A percentile compares a stretch with the other conserved stretches of the same genome.
Conservation (phyloP, 2,797 vertebrate species). For the Typhlichthys subterraneus region DNA sequence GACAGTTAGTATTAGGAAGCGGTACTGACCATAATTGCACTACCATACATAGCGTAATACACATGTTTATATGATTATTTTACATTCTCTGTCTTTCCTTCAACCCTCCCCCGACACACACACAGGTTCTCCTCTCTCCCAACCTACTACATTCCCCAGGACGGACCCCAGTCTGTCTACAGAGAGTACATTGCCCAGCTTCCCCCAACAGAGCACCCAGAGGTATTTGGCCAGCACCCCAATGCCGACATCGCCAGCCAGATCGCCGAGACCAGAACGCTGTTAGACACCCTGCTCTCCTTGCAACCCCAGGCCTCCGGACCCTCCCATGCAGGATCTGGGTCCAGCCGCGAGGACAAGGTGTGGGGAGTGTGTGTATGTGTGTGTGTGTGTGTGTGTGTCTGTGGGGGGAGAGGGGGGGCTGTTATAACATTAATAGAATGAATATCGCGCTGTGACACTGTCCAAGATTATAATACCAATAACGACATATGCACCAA, state of each 20-base stretch:
- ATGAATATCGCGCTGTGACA: too few species aligned
- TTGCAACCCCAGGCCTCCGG: slow-evolving; percentile 85
- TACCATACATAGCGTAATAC: too few species aligned
- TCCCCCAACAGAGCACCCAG: slow-evolving; percentile 82
- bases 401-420: neutral
- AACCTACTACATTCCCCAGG: slow-evolving; percentile 82
- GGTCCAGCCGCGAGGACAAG: slow-evolving; percentile 82
- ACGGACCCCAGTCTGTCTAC: slow-evolving; percentile 79
- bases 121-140: slow-evolving; percentile 80
- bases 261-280: slow-evolving; percentile 82
- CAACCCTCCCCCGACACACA: neutral
- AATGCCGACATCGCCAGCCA: slow-evolving; percentile 89
- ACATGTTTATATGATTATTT: neutral
- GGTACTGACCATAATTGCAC: too few species aligned
- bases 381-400: neutral
- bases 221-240: slow-evolving; percentile 88
- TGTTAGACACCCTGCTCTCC: slow-evolving; percentile 88
- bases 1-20: too few species aligned
- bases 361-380: slow-evolving; percentile 49
- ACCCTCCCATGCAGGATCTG: slow-evolving; percentile 37
- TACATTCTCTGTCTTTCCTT: neutral
- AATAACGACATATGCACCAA: too few species aligned
- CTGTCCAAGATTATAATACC: too few species aligned
- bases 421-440: too few species aligned
- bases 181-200: slow-evolving; percentile 78